Percentiles rank a stretch among this genome's conserved stretches.
Evolutionary conservation across 2,113 vertebrate species (phyloP).

Genomic region (Pampusana beccarii): DNA sequence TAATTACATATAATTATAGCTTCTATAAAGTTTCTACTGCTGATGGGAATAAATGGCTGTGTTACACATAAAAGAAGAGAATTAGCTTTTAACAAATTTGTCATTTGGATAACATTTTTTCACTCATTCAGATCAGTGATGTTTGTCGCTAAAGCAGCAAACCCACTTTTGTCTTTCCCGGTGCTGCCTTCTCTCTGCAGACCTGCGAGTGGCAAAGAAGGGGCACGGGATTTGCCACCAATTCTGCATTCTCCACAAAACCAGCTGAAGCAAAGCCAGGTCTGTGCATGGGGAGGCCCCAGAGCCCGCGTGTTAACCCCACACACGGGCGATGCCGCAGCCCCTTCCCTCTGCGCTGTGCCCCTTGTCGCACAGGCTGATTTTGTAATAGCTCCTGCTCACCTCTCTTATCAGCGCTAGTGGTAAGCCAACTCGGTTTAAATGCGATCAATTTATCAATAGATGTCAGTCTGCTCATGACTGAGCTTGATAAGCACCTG

Average conservation of each 20-base stretch:
- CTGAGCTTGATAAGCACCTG: background rate
- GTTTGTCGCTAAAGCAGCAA: background rate
- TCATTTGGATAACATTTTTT: background rate
- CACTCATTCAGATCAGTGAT: background rate
- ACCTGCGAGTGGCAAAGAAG: accelerated
- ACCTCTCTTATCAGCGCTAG: background rate
- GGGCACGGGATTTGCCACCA: background rate
- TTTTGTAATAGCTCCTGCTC: background rate
- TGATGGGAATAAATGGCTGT: background rate
- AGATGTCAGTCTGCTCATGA: background rate
- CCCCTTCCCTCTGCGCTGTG: background rate
- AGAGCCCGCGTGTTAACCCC: too few species aligned
- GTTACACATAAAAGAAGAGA: background rate
- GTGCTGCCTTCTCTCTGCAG: background rate
- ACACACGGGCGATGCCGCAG: background rate
- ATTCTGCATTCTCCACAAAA: background rate
- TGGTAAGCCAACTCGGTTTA: background rate
- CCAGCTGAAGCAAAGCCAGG: background rate
- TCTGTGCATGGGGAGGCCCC: background rate
- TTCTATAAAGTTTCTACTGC: background rate
- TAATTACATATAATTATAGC: slow-evolving; percentile 49
- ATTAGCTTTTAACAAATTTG: background rate
- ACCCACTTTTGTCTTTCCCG: background rate
- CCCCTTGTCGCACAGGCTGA: background rate
- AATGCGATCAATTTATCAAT: background rate